phyloP scores from a whole-genome alignment of 2,888 invertebrate species.

The Pemphredon lugubris region DNA sequence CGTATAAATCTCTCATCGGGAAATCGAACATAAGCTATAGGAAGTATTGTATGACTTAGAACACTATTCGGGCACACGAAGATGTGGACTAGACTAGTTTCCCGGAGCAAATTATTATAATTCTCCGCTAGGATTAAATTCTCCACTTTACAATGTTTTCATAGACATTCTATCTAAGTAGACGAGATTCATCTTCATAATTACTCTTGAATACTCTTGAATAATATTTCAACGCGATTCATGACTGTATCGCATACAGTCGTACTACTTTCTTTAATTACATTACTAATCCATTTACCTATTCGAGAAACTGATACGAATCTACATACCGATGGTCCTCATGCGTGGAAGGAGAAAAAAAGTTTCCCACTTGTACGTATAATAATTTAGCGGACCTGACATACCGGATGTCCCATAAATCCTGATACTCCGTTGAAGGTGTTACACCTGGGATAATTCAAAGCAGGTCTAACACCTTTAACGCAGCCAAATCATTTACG shows the following conservation, averaged over 20 bases:
- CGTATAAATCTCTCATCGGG: slow-evolving; percentile 9
- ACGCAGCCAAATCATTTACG: too few relatives aligned
- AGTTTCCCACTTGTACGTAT: slow-evolving; percentile 26
- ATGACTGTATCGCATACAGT: slow-evolving; percentile 26
- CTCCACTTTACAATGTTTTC: slow-evolving; percentile 28
- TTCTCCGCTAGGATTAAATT: slow-evolving; percentile 28
- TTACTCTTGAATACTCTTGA: slow-evolving; percentile 11
- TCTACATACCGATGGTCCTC: slow-evolving; percentile 61
- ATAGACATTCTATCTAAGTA: slow-evolving; percentile 5
- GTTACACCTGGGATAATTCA: too few relatives aligned
- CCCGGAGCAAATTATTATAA: slow-evolving; percentile 35
- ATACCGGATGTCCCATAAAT: too few relatives aligned
- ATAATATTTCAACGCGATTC: slow-evolving; percentile 22
- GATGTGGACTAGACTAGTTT: slow-evolving; percentile 69
- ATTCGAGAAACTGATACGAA: slow-evolving; percentile 44
- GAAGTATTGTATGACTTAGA: slow-evolving; percentile 64
- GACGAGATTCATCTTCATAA: slow-evolving; percentile 33
- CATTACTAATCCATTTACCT: slow-evolving; percentile 32
- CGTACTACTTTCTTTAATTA: slow-evolving; percentile 36
- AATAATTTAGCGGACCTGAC: slow-evolving; percentile 24
- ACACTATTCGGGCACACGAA: slow-evolving; percentile 60
- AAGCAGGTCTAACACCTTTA: too few relatives aligned
- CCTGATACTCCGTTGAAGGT: too few relatives aligned
- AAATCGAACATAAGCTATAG: slow-evolving; percentile 36
- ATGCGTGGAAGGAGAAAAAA: slow-evolving; percentile 46